Percentiles rank a stretch among this genome's conserved stretches.
phyloP scores from a whole-genome alignment of 2,888 invertebrate genomes.

The Cheilosia soror region DNA sequence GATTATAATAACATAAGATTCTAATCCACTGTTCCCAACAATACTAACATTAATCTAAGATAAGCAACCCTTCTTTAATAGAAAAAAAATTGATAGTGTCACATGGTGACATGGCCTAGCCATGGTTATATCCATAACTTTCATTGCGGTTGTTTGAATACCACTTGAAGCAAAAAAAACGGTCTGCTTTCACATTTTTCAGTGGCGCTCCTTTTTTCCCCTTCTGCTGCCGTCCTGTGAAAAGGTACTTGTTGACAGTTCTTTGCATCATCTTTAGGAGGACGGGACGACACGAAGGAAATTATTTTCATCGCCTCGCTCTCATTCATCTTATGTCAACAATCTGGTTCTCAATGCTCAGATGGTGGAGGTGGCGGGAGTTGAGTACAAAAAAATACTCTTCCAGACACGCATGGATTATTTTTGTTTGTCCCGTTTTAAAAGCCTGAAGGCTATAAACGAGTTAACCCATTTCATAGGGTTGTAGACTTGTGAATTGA shows the following conservation, averaged over 20 bases:
- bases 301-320: slow-evolving; percentile 19
- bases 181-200: slow-evolving; percentile 44
- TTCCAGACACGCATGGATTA: not conserved
- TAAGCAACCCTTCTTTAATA: slow-evolving; percentile 32
- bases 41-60: slow-evolving; percentile 6
- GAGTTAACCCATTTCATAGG: slow-evolving; percentile 66
- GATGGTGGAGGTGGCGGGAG: not conserved
- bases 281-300: slow-evolving; percentile 3
- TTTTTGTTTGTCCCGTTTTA: slow-evolving; percentile 19
- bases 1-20: slow-evolving; percentile 14
- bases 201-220: slow-evolving; percentile 3
- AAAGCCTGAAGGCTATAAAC: slow-evolving; percentile 67
- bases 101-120: slow-evolving; percentile 60
- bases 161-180: slow-evolving; percentile 43
- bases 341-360: slow-evolving; percentile 47
- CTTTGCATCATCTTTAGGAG: slow-evolving; percentile 52
- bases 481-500: slow-evolving; percentile 52
- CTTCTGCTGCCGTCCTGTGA: slow-evolving; percentile 25
- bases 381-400: not conserved
- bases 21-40: slow-evolving; percentile 7
- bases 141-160: slow-evolving; percentile 69
- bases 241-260: slow-evolving; percentile 71
- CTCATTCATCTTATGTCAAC: slow-evolving; percentile 67
- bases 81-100: slow-evolving; percentile 32
- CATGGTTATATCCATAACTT: slow-evolving; percentile 61